Evolutionary conservation across 1,140 invertebrate species (phyloP).

Genomic region (Drosophila kohkoa): DNA sequence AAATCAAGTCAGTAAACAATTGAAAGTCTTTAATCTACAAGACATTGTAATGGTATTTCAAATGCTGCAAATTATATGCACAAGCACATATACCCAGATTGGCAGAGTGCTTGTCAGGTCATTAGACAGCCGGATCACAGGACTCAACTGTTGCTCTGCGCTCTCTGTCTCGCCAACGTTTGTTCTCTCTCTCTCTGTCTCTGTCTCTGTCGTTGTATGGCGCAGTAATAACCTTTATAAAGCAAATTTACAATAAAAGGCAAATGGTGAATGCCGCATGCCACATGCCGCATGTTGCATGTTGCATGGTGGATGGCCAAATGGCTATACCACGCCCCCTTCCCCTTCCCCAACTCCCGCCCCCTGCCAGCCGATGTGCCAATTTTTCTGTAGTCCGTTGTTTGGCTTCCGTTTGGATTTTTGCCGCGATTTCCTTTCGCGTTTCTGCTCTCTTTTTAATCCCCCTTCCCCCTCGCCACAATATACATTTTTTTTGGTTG

Average conservation of each 20-base stretch:
- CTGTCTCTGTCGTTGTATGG: neutral
- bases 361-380: neutral
- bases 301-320: slow-evolving; percentile 21
- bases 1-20: too few species aligned
- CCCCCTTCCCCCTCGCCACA: neutral
- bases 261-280: slow-evolving; percentile 60
- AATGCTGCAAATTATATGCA: neutral
- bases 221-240: slow-evolving; percentile 79
- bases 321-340: slow-evolving; percentile 18
- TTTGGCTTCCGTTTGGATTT: slow-evolving; percentile 79
- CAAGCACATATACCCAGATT: neutral
- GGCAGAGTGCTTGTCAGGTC: slow-evolving; percentile 11
- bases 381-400: slow-evolving; percentile 11
- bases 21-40: too few species aligned
- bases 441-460: neutral
- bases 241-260: slow-evolving; percentile 82
- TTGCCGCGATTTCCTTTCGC: slow-evolving; percentile 73
- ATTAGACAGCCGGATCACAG: slow-evolving; percentile 27
- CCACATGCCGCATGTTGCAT: slow-evolving; percentile 16
- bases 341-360: too few species aligned
- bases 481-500: slow-evolving; percentile 12
- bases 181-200: neutral
- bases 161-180: neutral
- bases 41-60: neutral
- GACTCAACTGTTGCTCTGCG: slow-evolving; percentile 24